Evolutionary conservation across 2,797 vertebrate genomes (phyloP).

Genomic region (Otus scops): DNA sequence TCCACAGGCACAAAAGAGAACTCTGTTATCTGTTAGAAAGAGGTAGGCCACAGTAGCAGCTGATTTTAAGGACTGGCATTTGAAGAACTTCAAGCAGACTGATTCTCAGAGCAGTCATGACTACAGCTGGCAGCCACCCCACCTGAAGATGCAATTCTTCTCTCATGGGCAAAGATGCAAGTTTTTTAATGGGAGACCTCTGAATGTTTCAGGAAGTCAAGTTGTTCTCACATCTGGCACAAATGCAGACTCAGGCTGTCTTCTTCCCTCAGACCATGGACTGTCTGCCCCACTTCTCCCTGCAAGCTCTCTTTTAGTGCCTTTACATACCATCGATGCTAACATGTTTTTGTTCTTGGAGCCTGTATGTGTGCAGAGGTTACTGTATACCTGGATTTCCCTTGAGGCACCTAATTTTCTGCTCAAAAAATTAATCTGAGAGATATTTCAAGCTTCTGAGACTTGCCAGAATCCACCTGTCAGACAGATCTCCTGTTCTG

Average conservation of each 20-base stretch:
- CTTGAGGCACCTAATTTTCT: not conserved
- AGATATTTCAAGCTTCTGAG: not conserved
- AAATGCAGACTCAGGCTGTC: not conserved
- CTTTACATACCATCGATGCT: not conserved
- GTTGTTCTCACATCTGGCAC: not conserved
- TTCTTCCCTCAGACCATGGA: not conserved
- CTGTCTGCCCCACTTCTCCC: not conserved
- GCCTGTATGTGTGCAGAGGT: not conserved
- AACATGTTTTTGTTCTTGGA: not conserved
- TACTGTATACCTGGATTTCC: not conserved
- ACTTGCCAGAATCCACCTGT: not conserved
- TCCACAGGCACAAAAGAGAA: not conserved
- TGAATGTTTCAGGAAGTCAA: not conserved
- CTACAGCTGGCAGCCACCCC: not conserved
- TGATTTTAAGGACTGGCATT: not conserved
- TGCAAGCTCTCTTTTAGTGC: not conserved
- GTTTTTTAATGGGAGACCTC: not conserved
- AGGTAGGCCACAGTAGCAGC: not conserved
- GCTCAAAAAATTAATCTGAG: not conserved
- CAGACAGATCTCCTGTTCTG: not conserved
- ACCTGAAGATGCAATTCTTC: not conserved
- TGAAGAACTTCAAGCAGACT: not conserved
- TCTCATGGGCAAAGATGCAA: not conserved
- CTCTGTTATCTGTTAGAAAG: not conserved
- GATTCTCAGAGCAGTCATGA: not conserved